phyloP scores from a whole-genome alignment of 2,888 invertebrate species.

The Nesidiocoris tenuis region DNA sequence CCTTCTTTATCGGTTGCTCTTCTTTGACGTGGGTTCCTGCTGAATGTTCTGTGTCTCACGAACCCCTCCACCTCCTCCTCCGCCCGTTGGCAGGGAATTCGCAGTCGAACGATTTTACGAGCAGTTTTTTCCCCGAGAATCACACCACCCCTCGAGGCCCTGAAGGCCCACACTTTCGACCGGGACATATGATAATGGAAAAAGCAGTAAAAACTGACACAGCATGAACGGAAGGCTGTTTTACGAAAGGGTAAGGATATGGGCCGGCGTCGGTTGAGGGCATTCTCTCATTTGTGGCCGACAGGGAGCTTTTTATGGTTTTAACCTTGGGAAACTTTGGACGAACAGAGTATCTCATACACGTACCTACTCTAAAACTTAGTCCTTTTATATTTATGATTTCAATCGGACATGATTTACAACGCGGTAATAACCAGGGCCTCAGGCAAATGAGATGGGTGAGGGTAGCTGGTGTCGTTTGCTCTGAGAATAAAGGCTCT shows the following conservation, averaged over 20 bases:
- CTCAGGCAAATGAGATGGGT: no score
- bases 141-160: not conserved
- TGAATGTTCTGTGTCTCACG: not conserved
- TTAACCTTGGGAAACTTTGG: not conserved
- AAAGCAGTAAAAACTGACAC: slow-evolving; percentile 19
- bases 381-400: not conserved
- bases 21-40: not conserved
- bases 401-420: not conserved
- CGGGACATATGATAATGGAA: slow-evolving; percentile 14
- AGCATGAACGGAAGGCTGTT: not conserved
- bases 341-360: not conserved
- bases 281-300: not conserved
- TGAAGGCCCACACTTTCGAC: not conserved
- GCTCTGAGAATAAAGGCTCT: no score
- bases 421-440: not conserved
- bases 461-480: no score
- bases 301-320: not conserved
- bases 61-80: not conserved
- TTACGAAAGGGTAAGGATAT: not conserved
- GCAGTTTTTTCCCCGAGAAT: not conserved
- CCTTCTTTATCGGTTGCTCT: not conserved
- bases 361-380: not conserved
- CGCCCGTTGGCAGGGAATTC: not conserved
- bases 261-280: not conserved
- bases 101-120: not conserved